Conservation (phyloP, 2,888 invertebrate species). For the Acrobasis repandana region DNA sequence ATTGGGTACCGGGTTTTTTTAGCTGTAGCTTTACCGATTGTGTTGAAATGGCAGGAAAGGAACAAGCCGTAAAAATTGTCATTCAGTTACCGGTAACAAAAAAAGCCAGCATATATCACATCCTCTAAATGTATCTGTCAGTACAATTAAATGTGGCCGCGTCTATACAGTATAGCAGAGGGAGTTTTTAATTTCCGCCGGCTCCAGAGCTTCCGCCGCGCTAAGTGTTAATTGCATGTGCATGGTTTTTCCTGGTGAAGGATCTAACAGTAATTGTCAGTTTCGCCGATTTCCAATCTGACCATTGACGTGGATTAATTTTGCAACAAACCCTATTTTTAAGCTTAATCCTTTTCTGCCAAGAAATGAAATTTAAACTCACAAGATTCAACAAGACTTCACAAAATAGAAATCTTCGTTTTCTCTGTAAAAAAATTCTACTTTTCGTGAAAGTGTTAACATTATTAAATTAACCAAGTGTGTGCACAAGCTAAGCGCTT, state of each 20-base stretch:
- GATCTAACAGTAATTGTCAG: constrained; percentile 7
- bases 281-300: constrained; percentile 36
- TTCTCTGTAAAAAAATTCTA: too few relatives aligned
- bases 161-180: constrained; percentile 28
- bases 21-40: too few relatives aligned
- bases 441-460: not conserved
- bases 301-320: too few relatives aligned
- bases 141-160: constrained; percentile 1
- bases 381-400: too few relatives aligned
- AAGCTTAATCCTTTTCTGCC: too few relatives aligned
- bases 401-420: too few relatives aligned
- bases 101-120: not conserved
- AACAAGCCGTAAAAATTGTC: not conserved
- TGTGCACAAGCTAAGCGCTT: constrained; percentile 27
- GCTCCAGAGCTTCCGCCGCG: constrained; percentile 63
- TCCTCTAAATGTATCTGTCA: constrained; percentile 15
- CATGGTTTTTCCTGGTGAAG: constrained; percentile 40
- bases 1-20: too few relatives aligned
- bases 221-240: constrained; percentile 76
- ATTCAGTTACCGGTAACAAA: not conserved
- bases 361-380: too few relatives aligned
- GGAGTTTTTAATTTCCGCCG: constrained; percentile 79
- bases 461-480: constrained; percentile 9
- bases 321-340: too few relatives aligned
- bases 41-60: not conserved